These are phyloP conservation scores for Emydocephalus ijimae DNA, from an alignment of 2,113 vertebrate genomes.

Conservation along the genomic window DNA sequence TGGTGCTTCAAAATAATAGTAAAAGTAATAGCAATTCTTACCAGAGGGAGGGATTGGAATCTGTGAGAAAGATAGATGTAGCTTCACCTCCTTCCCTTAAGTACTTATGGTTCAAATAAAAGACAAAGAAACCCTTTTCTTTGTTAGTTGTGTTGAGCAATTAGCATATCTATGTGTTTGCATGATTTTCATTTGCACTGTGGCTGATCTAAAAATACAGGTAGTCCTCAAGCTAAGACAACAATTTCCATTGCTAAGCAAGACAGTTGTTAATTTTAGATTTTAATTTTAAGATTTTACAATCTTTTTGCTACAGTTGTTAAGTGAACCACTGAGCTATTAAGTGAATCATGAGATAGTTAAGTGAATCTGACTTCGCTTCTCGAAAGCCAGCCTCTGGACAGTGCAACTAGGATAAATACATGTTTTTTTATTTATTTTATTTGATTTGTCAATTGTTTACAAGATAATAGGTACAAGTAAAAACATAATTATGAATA, in stretches of 20 bases:
- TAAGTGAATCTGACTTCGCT: not conserved
- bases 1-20: not conserved
- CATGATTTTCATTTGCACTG: not conserved
- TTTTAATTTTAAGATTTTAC: not conserved
- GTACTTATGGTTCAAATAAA: not conserved
- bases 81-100: not conserved
- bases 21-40: not conserved
- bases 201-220: not conserved
- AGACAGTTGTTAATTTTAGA: not conserved
- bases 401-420: not conserved
- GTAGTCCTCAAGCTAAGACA: not conserved
- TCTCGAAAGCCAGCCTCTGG: not conserved
- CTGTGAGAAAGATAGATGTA: not conserved
- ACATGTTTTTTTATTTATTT: too few species aligned
- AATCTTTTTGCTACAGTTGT: not conserved
- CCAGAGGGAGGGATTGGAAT: not conserved
- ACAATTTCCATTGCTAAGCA: not conserved
- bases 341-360: not conserved
- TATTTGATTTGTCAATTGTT: too few species aligned
- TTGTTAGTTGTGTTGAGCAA: not conserved
- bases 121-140: not conserved
- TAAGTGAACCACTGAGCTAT: not conserved
- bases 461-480: too few species aligned
- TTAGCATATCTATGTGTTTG: not conserved
- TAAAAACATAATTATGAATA: too few species aligned